Conservation (phyloP, 2,797 vertebrate species). For the Botia kubotai region DNA sequence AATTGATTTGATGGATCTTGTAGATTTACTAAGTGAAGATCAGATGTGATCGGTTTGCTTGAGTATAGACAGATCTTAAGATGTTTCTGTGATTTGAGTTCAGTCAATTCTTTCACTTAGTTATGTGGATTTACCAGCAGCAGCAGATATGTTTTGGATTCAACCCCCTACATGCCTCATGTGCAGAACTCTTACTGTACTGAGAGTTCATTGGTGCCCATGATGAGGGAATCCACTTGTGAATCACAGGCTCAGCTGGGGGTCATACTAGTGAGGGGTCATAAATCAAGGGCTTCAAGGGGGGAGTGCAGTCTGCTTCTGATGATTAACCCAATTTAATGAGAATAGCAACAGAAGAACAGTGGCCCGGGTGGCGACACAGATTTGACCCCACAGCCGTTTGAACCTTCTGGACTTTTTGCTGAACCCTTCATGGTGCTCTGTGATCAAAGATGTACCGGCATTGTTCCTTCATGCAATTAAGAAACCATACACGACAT, state of each 20-base stretch:
- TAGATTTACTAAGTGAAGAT: no score
- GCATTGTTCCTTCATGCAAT: neutral
- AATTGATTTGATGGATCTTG: neutral
- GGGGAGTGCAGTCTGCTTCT: conserved; percentile 63
- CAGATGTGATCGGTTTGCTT: neutral
- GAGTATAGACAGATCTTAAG: neutral
- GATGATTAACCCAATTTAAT: conserved; percentile 81
- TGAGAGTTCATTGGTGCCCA: neutral
- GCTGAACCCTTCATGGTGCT: conserved; percentile 39
- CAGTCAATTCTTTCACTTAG: neutral
- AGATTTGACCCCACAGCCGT: conserved; percentile 54
- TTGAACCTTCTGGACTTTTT: conserved; percentile 51
- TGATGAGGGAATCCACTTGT: conserved; percentile 55
- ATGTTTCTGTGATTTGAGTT: neutral
- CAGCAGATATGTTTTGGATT: neutral
- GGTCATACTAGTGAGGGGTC: conserved; percentile 73
- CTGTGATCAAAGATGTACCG: neutral
- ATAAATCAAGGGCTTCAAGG: conserved; percentile 77
- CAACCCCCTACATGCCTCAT: neutral
- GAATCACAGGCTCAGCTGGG: conserved; percentile 73
- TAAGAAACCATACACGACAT: neutral
- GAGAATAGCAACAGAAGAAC: conserved; percentile 61
- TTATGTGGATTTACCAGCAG: neutral
- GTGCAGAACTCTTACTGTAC: neutral
- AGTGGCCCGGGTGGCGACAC: conserved; percentile 45